Evolutionary conservation across 2,113 vertebrate genomes (phyloP).

Genomic region (Sinosuthora webbiana): DNA sequence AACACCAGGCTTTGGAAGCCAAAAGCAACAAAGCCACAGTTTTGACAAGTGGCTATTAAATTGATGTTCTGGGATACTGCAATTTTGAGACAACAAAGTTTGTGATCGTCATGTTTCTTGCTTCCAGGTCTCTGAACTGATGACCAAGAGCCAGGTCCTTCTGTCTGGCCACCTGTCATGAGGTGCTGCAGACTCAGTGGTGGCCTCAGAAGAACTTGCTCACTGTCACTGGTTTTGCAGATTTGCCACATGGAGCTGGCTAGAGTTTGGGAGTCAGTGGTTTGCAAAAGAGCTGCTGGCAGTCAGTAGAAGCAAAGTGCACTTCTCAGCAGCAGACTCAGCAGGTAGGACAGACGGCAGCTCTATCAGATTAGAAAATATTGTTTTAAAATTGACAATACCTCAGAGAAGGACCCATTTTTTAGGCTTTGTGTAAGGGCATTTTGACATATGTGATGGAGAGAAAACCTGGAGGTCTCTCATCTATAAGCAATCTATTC

Average conservation of each 20-base stretch:
- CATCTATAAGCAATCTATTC: not conserved
- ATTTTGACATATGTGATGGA: not conserved
- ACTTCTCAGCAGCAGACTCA: not conserved
- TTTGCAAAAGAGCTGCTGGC: not conserved
- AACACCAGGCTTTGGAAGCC: not conserved
- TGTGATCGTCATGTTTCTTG: not conserved
- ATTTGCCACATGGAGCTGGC: not conserved
- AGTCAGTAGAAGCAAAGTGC: not conserved
- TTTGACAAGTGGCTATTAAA: not conserved
- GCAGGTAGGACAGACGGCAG: not conserved
- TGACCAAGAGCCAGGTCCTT: not conserved
- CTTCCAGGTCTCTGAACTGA: not conserved
- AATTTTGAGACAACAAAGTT: not conserved
- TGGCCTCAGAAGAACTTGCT: not conserved
- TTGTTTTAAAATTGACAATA: not conserved
- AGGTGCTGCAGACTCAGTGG: not conserved
- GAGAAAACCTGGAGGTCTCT: not conserved
- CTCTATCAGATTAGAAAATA: not conserved
- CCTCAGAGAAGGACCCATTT: not conserved
- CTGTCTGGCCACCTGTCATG: conserved; percentile 29
- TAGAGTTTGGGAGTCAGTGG: not conserved
- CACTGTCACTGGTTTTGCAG: not conserved
- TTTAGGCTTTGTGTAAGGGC: not conserved
- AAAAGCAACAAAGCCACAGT: not conserved
- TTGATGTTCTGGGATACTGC: not conserved